Evolutionary conservation across 1,140 invertebrate genomes (phyloP).

Genomic region (Chionoecetes opilio): DNA sequence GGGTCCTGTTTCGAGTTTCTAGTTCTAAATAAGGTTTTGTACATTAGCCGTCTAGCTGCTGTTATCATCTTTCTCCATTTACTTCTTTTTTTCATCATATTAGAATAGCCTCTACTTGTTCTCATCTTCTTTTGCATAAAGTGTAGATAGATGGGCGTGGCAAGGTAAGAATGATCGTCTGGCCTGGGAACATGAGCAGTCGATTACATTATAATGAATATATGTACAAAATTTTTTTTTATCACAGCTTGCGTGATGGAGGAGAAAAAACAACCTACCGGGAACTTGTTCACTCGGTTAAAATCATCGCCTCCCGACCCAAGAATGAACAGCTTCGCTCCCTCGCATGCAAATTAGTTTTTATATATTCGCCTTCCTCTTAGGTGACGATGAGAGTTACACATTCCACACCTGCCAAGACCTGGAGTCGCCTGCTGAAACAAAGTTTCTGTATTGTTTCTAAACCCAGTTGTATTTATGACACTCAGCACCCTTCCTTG

Average conservation of each 20-base stretch:
- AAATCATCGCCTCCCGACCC: neutral
- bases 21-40: neutral
- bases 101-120: neutral
- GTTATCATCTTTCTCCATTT: conserved; percentile 2
- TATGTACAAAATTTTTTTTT: neutral
- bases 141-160: neutral
- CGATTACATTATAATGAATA: neutral
- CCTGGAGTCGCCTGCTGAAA: neutral
- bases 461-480: neutral
- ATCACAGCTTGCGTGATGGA: neutral
- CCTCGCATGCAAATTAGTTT: neutral
- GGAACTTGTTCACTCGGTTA: neutral
- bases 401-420: neutral
- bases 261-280: neutral
- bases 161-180: too few relatives aligned
- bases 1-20: neutral
- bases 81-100: neutral
- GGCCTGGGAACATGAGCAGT: neutral
- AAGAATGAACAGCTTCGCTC: neutral
- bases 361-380: neutral
- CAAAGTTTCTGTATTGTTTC: neutral
- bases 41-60: neutral
- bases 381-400: neutral
- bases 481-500: neutral
- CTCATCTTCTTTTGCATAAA: neutral